Base-by-base conservation (phyloP, 2,797 vertebrate genomes). In the Schizopygopsis malacanthus region DNA sequence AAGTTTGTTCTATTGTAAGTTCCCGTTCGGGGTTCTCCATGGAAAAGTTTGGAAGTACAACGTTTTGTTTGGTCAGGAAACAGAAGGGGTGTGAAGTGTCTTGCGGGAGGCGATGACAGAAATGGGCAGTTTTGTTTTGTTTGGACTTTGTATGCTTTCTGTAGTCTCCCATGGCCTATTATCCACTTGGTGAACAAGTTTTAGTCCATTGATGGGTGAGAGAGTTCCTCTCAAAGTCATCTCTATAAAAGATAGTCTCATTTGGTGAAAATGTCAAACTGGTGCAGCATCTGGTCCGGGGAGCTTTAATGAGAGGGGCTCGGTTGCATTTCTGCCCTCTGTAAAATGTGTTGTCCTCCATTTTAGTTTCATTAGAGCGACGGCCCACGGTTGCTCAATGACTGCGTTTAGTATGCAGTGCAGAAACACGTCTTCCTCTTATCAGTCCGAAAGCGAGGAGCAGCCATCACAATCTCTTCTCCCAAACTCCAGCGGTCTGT, bases 341-440 rank as follows among this genome's bases (percentile, higher is more conserved):
- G 20, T 71, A 54, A 80, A 81, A 80, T 59, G 45, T 15, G 18
- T 54, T 83, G 73, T 79, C 75, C 61, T 83, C 87, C 81, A 83
- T 85, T 85, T 80, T 83, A 75, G 79, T 56, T 86, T 82, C 50
- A 80, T 88, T 86, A 88, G 56, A 69, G 15, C 7, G 6, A 13
- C 4, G n/a, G 75, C 47, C 70, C 78, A 56, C 9, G 20, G 67
- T 45, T 43, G n/a, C 56, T 41, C 73, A n/a, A 45, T 39, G 15
- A 82, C 70, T 12, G n/a, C 25, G 63, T 86, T 86, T 72, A 87
- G 83, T 37, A 87, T 81, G 69, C 85, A 61, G 63, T 63, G 39
- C 80, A 84, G 59, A 77, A 75, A 45, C 22, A 8, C 39, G 4
- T 79, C 56, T 56, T 89, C 41, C 52, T 78, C 52, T 73, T 81